phyloP scores from a whole-genome alignment of 2,113 vertebrate genomes.

The Thermophis baileyi region DNA sequence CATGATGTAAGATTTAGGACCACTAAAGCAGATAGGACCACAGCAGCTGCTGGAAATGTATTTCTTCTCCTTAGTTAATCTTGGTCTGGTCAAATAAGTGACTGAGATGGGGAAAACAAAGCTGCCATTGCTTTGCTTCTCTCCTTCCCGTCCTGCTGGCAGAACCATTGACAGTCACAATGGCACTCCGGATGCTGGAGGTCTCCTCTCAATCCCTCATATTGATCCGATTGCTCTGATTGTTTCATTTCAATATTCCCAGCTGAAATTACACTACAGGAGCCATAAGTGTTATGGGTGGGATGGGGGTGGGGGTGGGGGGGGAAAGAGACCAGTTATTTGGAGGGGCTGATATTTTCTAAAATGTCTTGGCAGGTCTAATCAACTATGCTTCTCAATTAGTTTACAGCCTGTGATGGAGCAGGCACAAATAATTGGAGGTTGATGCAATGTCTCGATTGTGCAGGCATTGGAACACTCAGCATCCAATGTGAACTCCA shows the following conservation, averaged over 20 bases:
- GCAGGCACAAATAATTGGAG: constrained; percentile 27
- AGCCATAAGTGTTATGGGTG: not conserved
- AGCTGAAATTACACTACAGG: not conserved
- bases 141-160: not conserved
- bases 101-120: not conserved
- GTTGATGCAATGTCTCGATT: constrained; percentile 33
- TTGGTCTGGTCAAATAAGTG: not conserved
- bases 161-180: not conserved
- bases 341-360: not conserved
- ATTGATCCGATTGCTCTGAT: not conserved
- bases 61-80: not conserved
- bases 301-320: not conserved
- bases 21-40: not conserved
- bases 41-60: not conserved
- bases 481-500: constrained; percentile 59
- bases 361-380: not conserved
- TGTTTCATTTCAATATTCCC: not conserved
- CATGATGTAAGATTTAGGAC: not conserved
- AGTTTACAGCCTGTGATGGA: constrained; percentile 30
- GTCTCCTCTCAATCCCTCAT: not conserved
- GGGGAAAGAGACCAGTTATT: not conserved
- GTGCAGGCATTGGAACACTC: constrained; percentile 53
- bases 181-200: not conserved
- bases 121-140: not conserved
- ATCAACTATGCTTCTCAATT: not conserved